Percentiles rank a stretch among this genome's conserved stretches.
phyloP scores from a whole-genome alignment of 2,797 vertebrate species.

The Leptoclinus maculatus region DNA sequence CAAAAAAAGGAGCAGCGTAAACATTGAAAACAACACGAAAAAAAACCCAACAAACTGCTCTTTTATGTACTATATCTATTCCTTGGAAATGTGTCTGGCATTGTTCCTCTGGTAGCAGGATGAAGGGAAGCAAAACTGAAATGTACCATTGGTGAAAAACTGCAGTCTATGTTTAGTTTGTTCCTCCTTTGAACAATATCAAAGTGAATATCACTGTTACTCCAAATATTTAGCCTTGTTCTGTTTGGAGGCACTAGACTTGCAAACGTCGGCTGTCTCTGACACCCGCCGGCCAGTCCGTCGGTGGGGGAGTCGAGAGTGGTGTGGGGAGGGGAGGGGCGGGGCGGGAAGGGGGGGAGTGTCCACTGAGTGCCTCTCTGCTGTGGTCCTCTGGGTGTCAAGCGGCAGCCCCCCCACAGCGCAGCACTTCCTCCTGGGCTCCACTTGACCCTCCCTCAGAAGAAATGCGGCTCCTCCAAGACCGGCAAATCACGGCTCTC shows the following conservation, averaged over 20 bases:
- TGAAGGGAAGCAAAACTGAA: constrained; percentile 78
- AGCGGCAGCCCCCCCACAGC: constrained; percentile 58
- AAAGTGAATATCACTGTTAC: constrained; percentile 87
- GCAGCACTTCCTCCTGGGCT: constrained; percentile 74
- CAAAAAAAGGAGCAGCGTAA: constrained; percentile 71
- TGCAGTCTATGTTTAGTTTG: constrained; percentile 50
- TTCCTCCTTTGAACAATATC: constrained; percentile 70
- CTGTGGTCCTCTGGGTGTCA: constrained; percentile 70
- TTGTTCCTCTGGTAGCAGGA: constrained; percentile 75
- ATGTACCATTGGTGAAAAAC: constrained; percentile 69
- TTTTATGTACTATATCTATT: constrained; percentile 80
- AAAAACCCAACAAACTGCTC: constrained; percentile 59
- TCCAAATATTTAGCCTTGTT: constrained; percentile 83
- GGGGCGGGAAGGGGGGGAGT: constrained; percentile 45
- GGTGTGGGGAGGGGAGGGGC: constrained; percentile 33
- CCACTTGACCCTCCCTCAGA: constrained; percentile 61
- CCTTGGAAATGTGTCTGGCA: constrained; percentile 68
- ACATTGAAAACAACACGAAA: constrained; percentile 50
- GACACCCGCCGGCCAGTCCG: constrained; percentile 38
- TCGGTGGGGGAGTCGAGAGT: constrained; percentile 30
- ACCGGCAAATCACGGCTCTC: constrained; percentile 66
- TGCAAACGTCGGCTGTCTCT: constrained; percentile 71
- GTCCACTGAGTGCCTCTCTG: constrained; percentile 83
- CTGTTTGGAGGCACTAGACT: constrained; percentile 75
- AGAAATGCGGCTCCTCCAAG: constrained; percentile 60